Percentiles rank a stretch among this genome's conserved stretches.
phyloP scores from a whole-genome alignment of 2,797 vertebrate genomes.

The Luscinia luscinia region DNA sequence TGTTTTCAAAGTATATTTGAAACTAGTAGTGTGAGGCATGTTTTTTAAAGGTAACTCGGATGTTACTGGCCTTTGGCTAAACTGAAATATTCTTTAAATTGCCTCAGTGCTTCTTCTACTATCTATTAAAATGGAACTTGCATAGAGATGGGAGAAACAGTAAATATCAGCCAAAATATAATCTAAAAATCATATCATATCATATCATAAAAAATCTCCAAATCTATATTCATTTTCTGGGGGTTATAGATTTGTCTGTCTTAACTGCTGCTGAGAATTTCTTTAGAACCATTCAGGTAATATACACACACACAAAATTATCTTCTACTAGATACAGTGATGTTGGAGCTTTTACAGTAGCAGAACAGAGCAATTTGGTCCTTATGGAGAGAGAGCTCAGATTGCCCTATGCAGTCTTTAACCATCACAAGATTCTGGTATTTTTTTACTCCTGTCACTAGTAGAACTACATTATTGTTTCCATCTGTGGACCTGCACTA shows the following conservation, averaged over 20 bases:
- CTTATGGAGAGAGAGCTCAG: neutral
- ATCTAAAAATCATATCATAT: neutral
- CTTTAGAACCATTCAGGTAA: neutral
- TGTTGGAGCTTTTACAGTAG: neutral
- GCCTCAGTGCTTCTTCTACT: neutral
- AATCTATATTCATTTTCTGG: neutral
- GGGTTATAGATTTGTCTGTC: neutral
- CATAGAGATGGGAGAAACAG: neutral
- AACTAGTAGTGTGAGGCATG: neutral
- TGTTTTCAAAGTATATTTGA: neutral
- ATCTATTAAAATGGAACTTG: neutral
- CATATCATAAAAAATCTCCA: too few relatives aligned
- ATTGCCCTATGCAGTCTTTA: neutral
- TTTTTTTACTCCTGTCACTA: neutral
- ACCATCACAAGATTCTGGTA: neutral
- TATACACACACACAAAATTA: neutral
- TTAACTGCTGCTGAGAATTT: neutral
- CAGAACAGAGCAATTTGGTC: neutral
- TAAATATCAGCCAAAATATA: neutral
- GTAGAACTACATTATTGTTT: neutral
- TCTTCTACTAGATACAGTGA: neutral
- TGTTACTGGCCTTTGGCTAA: neutral
- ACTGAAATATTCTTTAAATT: neutral
- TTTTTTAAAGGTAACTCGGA: neutral
- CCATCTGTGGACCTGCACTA: neutral